phyloP scores from a whole-genome alignment of 2,888 invertebrate genomes.

The Xylophagus ater region DNA sequence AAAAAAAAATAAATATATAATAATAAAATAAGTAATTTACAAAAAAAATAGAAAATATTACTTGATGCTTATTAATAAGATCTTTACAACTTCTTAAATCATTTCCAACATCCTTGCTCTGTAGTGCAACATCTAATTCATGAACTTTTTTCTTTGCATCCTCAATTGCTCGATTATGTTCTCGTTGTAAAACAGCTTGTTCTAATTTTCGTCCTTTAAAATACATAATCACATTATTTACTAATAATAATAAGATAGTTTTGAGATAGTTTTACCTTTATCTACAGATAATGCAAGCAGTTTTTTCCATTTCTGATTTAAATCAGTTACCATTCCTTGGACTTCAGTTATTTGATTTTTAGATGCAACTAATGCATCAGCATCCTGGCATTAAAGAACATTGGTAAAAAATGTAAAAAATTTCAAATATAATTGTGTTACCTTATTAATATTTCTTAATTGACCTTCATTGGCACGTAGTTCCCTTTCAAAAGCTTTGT shows the following conservation, averaged over 20 bases:
- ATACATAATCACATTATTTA: background rate
- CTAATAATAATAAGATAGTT: background rate
- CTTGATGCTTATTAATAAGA: slow-evolving; percentile 78
- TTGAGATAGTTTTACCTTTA: slow-evolving; percentile 30
- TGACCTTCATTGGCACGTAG: slow-evolving; percentile 90
- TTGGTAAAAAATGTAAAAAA: slow-evolving; percentile 1
- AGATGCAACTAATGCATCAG: slow-evolving; percentile 58
- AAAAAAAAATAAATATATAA: no score
- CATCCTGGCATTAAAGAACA: slow-evolving; percentile 38
- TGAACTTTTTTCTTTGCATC: slow-evolving; percentile 79
- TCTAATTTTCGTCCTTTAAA: slow-evolving; percentile 54
- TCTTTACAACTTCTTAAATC: slow-evolving; percentile 89
- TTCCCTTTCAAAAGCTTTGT: slow-evolving; percentile 94
- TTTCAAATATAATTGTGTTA: slow-evolving; percentile 22
- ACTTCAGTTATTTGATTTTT: slow-evolving; percentile 62
- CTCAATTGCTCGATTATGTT: slow-evolving; percentile 68
- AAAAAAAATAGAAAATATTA: slow-evolving; percentile 39
- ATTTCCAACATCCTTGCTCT: slow-evolving; percentile 71
- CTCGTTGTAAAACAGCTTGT: slow-evolving; percentile 81
- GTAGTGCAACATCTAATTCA: slow-evolving; percentile 69
- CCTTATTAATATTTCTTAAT: slow-evolving; percentile 72
- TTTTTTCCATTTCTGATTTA: slow-evolving; percentile 69
- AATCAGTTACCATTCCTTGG: slow-evolving; percentile 50
- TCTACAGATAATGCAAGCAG: slow-evolving; percentile 55
- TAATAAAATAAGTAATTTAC: no score